These are phyloP conservation scores for Onthophagus taurus DNA, from an alignment of 1,140 invertebrate genomes.

Conservation along the genomic window DNA sequence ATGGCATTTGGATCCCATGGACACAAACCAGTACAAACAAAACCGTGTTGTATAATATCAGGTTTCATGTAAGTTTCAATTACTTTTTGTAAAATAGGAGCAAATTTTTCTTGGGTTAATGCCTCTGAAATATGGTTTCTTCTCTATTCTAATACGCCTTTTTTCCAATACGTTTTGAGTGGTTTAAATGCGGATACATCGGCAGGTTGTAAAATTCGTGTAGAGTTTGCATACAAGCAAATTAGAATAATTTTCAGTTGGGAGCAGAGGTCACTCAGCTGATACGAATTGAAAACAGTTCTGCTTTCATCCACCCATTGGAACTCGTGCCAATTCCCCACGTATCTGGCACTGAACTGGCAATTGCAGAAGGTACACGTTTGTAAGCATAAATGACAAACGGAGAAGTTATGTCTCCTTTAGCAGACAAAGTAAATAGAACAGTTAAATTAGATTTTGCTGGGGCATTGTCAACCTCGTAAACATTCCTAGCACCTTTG, in stretches of 20 bases:
- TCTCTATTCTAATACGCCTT: conserved; percentile 22
- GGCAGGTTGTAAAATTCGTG: conserved; percentile 26
- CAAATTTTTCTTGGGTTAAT: conserved; percentile 23
- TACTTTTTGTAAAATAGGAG: conserved; percentile 21
- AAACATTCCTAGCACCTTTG: conserved; percentile 29
- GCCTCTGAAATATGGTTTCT: conserved; percentile 13
- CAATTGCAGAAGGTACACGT: too few relatives aligned
- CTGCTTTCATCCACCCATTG: too few relatives aligned
- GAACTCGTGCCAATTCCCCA: too few relatives aligned
- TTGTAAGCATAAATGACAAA: too few relatives aligned
- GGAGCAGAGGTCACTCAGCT: conserved; percentile 23
- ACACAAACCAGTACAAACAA: conserved; percentile 18
- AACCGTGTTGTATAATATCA: conserved; percentile 15
- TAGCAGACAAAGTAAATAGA: conserved; percentile 26
- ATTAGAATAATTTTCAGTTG: conserved; percentile 13
- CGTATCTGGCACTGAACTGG: too few relatives aligned
- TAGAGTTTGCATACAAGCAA: conserved; percentile 8
- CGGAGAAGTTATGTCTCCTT: conserved; percentile 20
- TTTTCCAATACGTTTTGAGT: conserved; percentile 25
- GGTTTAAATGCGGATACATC: conserved; percentile 34
- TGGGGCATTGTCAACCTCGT: conserved; percentile 26
- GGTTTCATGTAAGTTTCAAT: conserved; percentile 17
- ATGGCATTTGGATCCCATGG: conserved; percentile 21
- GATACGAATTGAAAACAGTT: too few relatives aligned
- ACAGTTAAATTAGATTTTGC: conserved; percentile 30